phyloP scores from a whole-genome alignment of 1,140 invertebrate species.

The Drosophila teissieri region DNA sequence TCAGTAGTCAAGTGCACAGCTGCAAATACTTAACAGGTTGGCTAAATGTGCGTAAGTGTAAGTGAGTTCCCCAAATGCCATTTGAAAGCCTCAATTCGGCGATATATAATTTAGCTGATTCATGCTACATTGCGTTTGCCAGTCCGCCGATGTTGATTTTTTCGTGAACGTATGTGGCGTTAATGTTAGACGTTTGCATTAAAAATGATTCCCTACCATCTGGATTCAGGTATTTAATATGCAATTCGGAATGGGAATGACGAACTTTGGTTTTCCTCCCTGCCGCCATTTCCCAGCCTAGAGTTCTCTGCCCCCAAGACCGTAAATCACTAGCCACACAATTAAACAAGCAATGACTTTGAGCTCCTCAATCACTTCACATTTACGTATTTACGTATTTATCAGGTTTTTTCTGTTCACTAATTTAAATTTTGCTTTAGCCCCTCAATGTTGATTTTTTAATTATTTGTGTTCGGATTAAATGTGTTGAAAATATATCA shows the following conservation, averaged over 20 bases:
- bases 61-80: slow-evolving; percentile 43
- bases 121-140: slow-evolving; percentile 34
- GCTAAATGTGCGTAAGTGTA: slow-evolving; percentile 48
- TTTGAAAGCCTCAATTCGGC: slow-evolving; percentile 34
- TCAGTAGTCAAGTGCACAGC: slow-evolving; percentile 72
- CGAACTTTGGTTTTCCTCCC: slow-evolving; percentile 19
- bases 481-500: slow-evolving; percentile 7
- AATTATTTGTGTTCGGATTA: slow-evolving; percentile 8
- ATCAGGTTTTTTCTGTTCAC: slow-evolving; percentile 7
- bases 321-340: slow-evolving; percentile 33
- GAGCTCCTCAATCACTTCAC: slow-evolving; percentile 20
- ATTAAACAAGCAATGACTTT: slow-evolving; percentile 55
- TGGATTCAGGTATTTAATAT: slow-evolving; percentile 42
- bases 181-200: slow-evolving; percentile 18
- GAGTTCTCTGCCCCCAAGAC: slow-evolving; percentile 11
- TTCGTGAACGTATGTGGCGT: background rate
- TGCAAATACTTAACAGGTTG: slow-evolving; percentile 44
- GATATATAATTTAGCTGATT: slow-evolving; percentile 44
- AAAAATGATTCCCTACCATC: slow-evolving; percentile 27
- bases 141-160: slow-evolving; percentile 8
- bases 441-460: slow-evolving; percentile 16
- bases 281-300: slow-evolving; percentile 10
- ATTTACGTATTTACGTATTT: slow-evolving; percentile 10
- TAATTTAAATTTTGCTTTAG: slow-evolving; percentile 20
- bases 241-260: slow-evolving; percentile 19